These are phyloP conservation scores for Lethrus apterus DNA, from an alignment of 1,140 invertebrate species.

Conservation along the genomic window DNA sequence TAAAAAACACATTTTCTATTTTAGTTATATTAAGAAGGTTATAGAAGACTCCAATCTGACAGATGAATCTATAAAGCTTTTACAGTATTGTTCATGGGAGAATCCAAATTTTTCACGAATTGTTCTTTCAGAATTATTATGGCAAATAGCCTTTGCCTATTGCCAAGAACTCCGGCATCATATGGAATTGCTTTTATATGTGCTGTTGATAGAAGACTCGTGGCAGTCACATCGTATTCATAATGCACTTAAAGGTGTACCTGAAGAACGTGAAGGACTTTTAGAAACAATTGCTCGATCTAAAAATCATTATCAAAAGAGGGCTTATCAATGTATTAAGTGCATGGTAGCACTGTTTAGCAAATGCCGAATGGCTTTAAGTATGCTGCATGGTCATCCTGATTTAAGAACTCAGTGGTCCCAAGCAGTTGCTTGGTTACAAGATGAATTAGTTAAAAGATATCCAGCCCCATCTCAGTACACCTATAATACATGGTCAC, in stretches of 20 bases:
- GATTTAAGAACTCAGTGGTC: conserved; percentile 83
- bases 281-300: conserved; percentile 88
- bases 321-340: conserved; percentile 95
- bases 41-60: conserved; percentile 89
- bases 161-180: conserved; percentile 90
- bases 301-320: conserved; percentile 92
- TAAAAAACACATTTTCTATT: conserved; percentile 26
- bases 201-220: conserved; percentile 87
- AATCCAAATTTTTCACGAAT: conserved; percentile 86
- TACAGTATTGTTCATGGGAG: conserved; percentile 94
- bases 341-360: conserved; percentile 86
- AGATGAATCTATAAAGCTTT: conserved; percentile 81
- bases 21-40: conserved; percentile 87
- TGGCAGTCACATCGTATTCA: conserved; percentile 92
- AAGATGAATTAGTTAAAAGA: conserved; percentile 77
- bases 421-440: conserved; percentile 85
- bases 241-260: conserved; percentile 72
- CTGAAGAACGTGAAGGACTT: conserved; percentile 85
- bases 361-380: conserved; percentile 67
- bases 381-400: conserved; percentile 65
- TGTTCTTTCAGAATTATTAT: conserved; percentile 83
- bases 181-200: conserved; percentile 79
- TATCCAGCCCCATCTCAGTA: conserved; percentile 50
- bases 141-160: conserved; percentile 92
- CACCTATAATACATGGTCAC: conserved; percentile 89